Evolutionary conservation across 2,888 invertebrate species (phyloP).

Genomic region (Ornithoptera alexandrae): DNA sequence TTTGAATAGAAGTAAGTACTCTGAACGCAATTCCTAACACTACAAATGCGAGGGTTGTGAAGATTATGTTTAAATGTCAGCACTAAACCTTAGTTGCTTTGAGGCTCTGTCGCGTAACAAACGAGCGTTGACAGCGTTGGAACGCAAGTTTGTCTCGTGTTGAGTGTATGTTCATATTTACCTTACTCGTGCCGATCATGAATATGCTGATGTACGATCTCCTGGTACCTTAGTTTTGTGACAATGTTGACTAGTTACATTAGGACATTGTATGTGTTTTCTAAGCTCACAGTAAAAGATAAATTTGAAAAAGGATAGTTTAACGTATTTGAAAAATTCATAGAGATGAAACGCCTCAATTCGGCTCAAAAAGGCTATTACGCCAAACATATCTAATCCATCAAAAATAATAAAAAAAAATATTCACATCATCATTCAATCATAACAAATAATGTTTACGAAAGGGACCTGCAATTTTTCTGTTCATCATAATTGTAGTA

Average conservation of each 20-base stretch:
- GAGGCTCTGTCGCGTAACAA: slow-evolving; percentile 3
- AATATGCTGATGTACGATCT: slow-evolving; percentile 24
- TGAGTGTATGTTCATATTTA: slow-evolving; percentile 22
- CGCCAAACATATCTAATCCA: no score
- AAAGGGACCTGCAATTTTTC: no score
- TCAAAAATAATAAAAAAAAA: no score
- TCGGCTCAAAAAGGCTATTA: no score
- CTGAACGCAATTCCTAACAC: neutral
- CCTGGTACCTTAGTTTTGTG: slow-evolving; percentile 6
- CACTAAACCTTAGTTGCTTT: slow-evolving; percentile 15
- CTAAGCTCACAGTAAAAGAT: no score
- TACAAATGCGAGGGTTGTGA: neutral
- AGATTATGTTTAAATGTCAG: slow-evolving; percentile 23
- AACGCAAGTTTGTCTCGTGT: slow-evolving; percentile 25
- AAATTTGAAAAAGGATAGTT: no score
- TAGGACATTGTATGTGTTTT: neutral
- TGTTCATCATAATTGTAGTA: no score
- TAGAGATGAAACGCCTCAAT: no score
- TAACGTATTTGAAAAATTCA: no score
- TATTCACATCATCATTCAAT: no score
- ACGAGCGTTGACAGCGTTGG: slow-evolving; percentile 15
- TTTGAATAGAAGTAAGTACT: neutral
- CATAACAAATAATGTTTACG: no score
- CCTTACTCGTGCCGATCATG: slow-evolving; percentile 28
- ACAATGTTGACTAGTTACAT: slow-evolving; percentile 13